A percentile compares a stretch with the other conserved stretches of the same genome.
These are phyloP conservation scores for Cyclina sinensis DNA, from an alignment of 1,140 invertebrate species.

Conservation along the genomic window DNA sequence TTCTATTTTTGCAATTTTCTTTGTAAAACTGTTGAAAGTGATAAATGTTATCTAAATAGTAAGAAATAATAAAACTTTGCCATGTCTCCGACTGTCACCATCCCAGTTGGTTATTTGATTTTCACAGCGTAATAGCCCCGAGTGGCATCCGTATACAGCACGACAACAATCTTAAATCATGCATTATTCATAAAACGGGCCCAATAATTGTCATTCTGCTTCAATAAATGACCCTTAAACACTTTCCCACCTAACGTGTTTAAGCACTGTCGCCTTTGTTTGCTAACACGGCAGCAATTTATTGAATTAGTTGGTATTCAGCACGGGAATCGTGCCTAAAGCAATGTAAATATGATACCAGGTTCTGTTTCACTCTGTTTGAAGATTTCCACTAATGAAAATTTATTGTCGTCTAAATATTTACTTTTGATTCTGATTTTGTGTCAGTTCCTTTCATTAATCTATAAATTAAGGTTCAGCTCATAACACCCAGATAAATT, in stretches of 20 bases:
- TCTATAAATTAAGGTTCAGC: too few relatives aligned
- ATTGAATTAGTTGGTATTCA: not conserved
- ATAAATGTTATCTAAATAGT: too few relatives aligned
- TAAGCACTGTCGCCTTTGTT: not conserved
- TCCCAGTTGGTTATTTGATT: constrained; percentile 3
- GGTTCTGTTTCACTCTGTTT: too few relatives aligned
- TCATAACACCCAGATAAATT: too few relatives aligned
- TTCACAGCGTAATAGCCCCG: not conserved
- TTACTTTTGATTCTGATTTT: too few relatives aligned
- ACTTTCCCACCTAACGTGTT: not conserved
- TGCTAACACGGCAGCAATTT: not conserved
- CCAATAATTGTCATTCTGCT: not conserved
- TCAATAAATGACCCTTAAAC: constrained; percentile 11
- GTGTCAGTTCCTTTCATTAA: too few relatives aligned
- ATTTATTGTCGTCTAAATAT: too few relatives aligned
- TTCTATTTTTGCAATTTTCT: too few relatives aligned
- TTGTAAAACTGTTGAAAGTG: too few relatives aligned
- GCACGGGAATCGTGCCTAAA: not conserved
- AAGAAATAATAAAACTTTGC: constrained; percentile 14
- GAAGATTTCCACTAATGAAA: too few relatives aligned
- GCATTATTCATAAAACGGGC: constrained; percentile 13
- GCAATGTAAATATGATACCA: not conserved
- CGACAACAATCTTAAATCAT: not conserved
- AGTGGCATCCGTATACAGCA: not conserved
- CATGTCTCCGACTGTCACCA: not conserved